Percentiles rank a stretch among this genome's conserved stretches.
These are phyloP conservation scores for Pocota personata DNA, from an alignment of 2,888 invertebrate genomes.

Conservation along the genomic window DNA sequence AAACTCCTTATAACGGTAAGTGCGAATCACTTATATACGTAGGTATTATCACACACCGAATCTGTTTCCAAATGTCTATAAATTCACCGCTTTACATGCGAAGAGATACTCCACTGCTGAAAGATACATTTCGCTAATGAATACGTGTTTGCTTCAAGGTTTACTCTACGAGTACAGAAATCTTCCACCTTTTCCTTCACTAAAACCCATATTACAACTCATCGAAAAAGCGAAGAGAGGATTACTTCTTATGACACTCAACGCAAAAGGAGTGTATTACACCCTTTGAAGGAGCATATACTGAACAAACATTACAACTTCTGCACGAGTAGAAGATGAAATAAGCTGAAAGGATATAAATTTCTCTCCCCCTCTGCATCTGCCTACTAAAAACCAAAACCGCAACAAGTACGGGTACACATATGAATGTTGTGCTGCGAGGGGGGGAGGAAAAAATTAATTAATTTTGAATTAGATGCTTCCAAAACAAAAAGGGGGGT, in stretches of 20 bases:
- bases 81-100: not conserved
- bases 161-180: not conserved
- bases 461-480: conserved; percentile 25
- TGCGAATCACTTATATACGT: not conserved
- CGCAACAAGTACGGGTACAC: conserved; percentile 21
- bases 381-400: not conserved
- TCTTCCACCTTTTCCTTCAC: not conserved
- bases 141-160: not conserved
- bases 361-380: not conserved
- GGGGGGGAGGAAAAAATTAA: not conserved
- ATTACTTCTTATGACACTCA: not conserved
- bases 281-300: not conserved
- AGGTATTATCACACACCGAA: not conserved
- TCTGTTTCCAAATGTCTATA: not conserved
- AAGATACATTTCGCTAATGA: not conserved
- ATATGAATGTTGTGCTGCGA: not conserved
- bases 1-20: not conserved
- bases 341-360: not conserved
- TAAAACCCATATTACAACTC: not conserved
- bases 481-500: not conserved
- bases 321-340: not conserved
- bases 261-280: not conserved
- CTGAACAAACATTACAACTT: not conserved
- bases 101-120: not conserved
- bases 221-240: not conserved